phyloP scores from a whole-genome alignment of 1,140 invertebrate species.

The Chironomus tepperi region DNA sequence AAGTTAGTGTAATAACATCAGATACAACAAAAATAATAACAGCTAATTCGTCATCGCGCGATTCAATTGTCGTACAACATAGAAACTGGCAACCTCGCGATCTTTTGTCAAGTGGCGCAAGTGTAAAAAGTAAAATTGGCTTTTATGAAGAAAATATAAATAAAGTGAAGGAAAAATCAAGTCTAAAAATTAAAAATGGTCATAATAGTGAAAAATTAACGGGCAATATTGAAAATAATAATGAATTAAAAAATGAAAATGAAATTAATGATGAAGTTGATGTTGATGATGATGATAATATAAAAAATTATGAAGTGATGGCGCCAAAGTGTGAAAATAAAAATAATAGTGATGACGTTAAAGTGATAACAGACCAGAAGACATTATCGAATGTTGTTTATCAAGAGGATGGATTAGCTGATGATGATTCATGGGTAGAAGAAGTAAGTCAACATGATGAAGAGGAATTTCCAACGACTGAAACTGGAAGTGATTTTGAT shows the following conservation, averaged over 20 bases:
- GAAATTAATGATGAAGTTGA: neutral
- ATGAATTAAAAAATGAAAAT: neutral
- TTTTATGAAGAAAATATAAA: conserved; percentile 19
- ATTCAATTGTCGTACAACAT: conserved; percentile 45
- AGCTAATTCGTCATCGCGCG: conserved; percentile 32
- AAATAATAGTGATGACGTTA: conserved; percentile 42
- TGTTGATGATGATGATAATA: neutral
- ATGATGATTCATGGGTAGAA: conserved; percentile 81
- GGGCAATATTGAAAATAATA: neutral
- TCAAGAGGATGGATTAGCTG: conserved; percentile 71
- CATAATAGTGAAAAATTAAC: neutral
- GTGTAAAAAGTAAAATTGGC: conserved; percentile 29
- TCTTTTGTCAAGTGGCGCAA: conserved; percentile 34
- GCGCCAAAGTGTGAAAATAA: conserved; percentile 24
- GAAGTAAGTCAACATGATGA: conserved; percentile 69
- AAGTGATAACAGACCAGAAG: conserved; percentile 53
- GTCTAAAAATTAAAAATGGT: neutral
- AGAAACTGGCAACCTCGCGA: conserved; percentile 39
- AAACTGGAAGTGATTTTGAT: conserved; percentile 46
- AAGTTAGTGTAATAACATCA: conserved; percentile 60
- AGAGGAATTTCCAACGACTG: conserved; percentile 45
- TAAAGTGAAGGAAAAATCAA: conserved; percentile 1
- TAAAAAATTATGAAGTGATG: conserved; percentile 3
- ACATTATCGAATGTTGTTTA: conserved; percentile 60
- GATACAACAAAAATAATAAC: conserved; percentile 61